Base-by-base conservation (phyloP, 1,140 invertebrate genomes). In the Aphidius ervi region DNA sequence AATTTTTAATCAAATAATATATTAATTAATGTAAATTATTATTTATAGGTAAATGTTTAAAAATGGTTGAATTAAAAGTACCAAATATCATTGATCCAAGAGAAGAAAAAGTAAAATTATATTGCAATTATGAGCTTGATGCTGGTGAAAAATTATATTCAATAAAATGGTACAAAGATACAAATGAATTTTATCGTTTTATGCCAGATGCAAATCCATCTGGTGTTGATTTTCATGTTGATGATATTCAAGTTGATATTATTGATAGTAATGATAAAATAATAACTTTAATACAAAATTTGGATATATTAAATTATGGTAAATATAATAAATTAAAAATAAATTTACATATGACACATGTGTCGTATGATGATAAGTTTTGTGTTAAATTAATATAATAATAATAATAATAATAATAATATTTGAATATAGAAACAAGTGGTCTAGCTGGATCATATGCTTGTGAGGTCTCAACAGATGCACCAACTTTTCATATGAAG, bases 211-310 rank as follows among this genome's bases (percentile, higher is more conserved):
- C 90, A 63, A 77, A 79, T 56, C 88, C 89, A 47, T 86, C 88
- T 0, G 84, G 84, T n/a, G 87, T 90, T 67, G 85, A 86, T 50
- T 66, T 56, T 48, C 47, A 64, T 46, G 73, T 89, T 55, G 84
- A 87, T 5, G 91, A 91, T 60, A 85, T 94, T 20, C 84, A 86
- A 68, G 91, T 95, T 45, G 88, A 93, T 77, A 88, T 94, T 65
- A 71, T 67, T 64, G 67, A 49, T n/a, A 75, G 74, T 61, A 67
- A 76, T 55, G 67, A 63, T 57, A 68, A 68, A 43, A 67, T 69
- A 65, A 69, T 78, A 48, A 70, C 69, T 56, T 58, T 78, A 20
- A 46, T 70, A 16, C 70, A 74, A 61, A 70, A 68, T 62, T 58
- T 40, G 8, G 10, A 54, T 41, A 16, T 42, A n/a, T 31, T 4